phyloP scores from a whole-genome alignment of 2,888 invertebrate species.

The Conistra vaccinii region DNA sequence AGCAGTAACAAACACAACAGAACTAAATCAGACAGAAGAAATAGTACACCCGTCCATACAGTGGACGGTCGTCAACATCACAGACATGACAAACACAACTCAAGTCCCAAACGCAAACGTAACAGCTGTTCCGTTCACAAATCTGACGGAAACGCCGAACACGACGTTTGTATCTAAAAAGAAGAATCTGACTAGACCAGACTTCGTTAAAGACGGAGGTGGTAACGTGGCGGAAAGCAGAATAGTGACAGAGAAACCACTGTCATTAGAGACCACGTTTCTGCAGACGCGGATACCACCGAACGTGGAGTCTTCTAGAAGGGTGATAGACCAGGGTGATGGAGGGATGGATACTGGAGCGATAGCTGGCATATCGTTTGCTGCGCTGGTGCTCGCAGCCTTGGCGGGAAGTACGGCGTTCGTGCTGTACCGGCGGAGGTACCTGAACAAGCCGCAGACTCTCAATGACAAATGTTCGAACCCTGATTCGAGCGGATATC shows the following conservation, averaged over 20 bases:
- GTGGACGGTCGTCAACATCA: conserved; percentile 78
- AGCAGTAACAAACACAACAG: conserved; percentile 63
- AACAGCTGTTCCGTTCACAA: conserved; percentile 69
- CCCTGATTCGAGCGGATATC: conserved; percentile 96
- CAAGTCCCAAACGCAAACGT: conserved; percentile 63
- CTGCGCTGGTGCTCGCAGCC: conserved; percentile 92
- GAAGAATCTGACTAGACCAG: conserved; percentile 82
- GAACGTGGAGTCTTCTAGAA: conserved; percentile 84
- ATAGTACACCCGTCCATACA: conserved; percentile 73
- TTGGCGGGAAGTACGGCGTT: conserved; percentile 92
- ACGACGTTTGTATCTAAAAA: conserved; percentile 78
- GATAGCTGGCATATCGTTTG: conserved; percentile 93
- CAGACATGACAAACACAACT: conserved; percentile 54
- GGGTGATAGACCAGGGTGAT: conserved; percentile 80
- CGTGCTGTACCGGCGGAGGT: conserved; percentile 93
- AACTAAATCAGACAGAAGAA: conserved; percentile 69
- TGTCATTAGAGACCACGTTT: conserved; percentile 86
- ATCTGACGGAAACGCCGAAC: conserved; percentile 80
- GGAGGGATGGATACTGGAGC: conserved; percentile 90
- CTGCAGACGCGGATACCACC: conserved; percentile 85
- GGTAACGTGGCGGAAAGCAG: conserved; percentile 80
- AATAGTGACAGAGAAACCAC: conserved; percentile 86
- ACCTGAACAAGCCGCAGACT: conserved; percentile 95
- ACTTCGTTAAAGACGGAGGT: conserved; percentile 81
- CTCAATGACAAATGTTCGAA: conserved; percentile 95